Conservation (phyloP, 2,797 vertebrate genomes). For the Syncerus caffer region DNA sequence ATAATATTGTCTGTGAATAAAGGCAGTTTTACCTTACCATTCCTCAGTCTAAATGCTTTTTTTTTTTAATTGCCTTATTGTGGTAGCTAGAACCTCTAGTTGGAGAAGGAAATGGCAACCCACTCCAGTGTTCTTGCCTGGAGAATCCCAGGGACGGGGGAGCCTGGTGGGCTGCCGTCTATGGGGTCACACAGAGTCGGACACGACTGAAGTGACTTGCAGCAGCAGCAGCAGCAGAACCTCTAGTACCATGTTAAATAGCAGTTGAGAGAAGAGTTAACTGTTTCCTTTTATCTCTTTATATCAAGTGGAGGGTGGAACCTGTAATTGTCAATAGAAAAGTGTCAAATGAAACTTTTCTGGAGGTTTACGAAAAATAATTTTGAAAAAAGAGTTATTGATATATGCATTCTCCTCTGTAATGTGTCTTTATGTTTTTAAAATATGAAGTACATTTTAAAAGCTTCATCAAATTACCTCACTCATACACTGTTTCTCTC, state of each 20-base stretch:
- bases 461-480: not conserved
- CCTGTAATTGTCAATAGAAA: not conserved
- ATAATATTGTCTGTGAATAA: not conserved
- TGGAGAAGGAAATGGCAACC: too few species aligned
- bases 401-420: not conserved
- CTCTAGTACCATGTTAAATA: not conserved
- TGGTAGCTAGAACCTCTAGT: not conserved
- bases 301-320: not conserved
- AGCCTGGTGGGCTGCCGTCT: too few species aligned
- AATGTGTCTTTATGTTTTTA: not conserved
- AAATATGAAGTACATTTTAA: not conserved
- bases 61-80: not conserved
- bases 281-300: not conserved
- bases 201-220: too few species aligned
- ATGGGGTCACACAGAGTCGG: too few species aligned
- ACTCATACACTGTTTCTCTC: not conserved
- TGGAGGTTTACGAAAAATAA: not conserved
- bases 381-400: not conserved
- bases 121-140: too few species aligned
- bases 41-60: not conserved
- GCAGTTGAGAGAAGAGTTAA: not conserved
- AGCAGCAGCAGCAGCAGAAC: not conserved
- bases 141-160: too few species aligned
- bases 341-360: not conserved
- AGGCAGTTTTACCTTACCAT: not conserved